Conservation (phyloP, 2,888 invertebrate species). For the Slavum lentiscoides region DNA sequence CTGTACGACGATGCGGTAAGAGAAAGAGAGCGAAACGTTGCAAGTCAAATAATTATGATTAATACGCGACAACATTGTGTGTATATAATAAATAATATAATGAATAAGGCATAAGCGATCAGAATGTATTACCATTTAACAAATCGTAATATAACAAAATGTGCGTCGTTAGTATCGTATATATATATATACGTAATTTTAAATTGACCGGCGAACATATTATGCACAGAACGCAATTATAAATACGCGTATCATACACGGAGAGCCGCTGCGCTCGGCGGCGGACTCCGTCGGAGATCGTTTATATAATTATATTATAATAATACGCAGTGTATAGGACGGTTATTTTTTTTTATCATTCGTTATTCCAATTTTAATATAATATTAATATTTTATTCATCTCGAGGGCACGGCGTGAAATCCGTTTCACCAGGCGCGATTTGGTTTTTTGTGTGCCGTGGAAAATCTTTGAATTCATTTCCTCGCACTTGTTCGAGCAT, state of each 20-base stretch:
- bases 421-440: no score
- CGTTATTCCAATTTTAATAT: no score
- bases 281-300: neutral
- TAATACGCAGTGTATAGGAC: no score
- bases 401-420: no score
- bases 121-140: slow-evolving; percentile 42
- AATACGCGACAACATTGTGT: slow-evolving; percentile 15
- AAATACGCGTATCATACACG: neutral
- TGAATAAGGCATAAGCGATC: slow-evolving; percentile 15
- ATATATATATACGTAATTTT: neutral
- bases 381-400: no score
- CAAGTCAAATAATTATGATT: slow-evolving; percentile 28
- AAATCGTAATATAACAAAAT: slow-evolving; percentile 31
- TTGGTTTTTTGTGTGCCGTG: no score
- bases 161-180: slow-evolving; percentile 5
- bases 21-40: neutral
- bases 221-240: slow-evolving; percentile 9
- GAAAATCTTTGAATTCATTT: no score
- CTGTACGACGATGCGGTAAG: neutral
- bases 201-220: slow-evolving; percentile 13
- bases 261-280: neutral
- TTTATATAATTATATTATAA: no score
- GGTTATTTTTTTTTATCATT: no score
- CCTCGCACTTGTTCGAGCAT: no score
- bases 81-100: neutral